Conservation (phyloP, 2,888 invertebrate genomes). For the Embidobia sp. region DNA sequence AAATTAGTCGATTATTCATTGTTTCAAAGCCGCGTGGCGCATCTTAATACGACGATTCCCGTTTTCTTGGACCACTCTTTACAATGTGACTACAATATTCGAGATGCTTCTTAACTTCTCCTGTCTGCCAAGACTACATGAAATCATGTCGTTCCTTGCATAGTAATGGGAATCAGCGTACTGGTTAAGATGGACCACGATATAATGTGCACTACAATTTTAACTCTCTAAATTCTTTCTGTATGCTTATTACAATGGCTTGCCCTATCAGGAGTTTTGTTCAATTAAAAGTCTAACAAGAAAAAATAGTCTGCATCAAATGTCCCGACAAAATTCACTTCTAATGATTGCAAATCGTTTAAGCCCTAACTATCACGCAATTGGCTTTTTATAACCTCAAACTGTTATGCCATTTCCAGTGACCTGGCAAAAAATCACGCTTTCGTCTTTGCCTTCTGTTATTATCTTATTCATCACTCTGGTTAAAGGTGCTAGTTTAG, state of each 20-base stretch:
- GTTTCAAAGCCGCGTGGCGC: constrained; percentile 66
- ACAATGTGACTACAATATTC: too few relatives aligned
- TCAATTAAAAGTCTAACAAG: neutral
- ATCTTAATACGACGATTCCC: constrained; percentile 59
- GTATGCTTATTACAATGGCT: constrained; percentile 13
- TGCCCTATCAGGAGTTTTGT: constrained; percentile 5
- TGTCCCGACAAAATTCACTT: too few relatives aligned
- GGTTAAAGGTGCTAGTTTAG: neutral
- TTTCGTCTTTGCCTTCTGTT: constrained; percentile 61
- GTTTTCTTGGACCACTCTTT: too few relatives aligned
- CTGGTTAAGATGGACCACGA: constrained; percentile 55
- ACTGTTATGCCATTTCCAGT: constrained; percentile 76
- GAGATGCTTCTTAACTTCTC: too few relatives aligned
- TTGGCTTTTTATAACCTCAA: constrained; percentile 23
- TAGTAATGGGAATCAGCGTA: constrained; percentile 45
- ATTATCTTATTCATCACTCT: constrained; percentile 21
- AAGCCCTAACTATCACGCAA: constrained; percentile 23
- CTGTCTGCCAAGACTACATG: neutral
- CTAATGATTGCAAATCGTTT: too few relatives aligned
- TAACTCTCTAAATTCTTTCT: constrained; percentile 12
- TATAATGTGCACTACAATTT: constrained; percentile 25
- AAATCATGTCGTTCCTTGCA: too few relatives aligned
- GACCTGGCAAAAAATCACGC: constrained; percentile 76
- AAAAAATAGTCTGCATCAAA: too few relatives aligned
- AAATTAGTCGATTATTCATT: constrained; percentile 79